Evolutionary conservation across 2,113 vertebrate genomes (phyloP), one percentile per base, ranked within the genome.

Genomic region (Zosterops pallidus): DNA sequence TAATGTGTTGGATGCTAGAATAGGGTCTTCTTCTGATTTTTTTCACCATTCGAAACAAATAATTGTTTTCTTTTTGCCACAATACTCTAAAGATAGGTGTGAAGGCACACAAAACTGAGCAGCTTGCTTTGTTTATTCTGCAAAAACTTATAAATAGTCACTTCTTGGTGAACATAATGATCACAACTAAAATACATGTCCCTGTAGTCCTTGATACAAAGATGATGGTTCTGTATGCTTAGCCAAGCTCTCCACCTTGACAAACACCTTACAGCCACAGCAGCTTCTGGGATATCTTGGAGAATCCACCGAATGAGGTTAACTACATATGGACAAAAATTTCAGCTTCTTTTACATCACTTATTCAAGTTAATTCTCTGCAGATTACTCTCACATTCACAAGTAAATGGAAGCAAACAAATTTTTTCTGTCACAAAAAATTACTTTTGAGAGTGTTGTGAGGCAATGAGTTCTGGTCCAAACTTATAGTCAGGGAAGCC

Each of bases 381-480:
- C 35, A 72, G 18, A n/a, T 79, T 85, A 39, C 28, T 80, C 12
- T 89, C 7, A 28, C 16, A 39, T 52, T n/a, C 14, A 63, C 29
- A 24, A 11, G 11, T 24, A 62, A 19, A 33, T 2, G 1, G 25
- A n/a, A 15, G 60, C 9, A 63, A 49, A 65, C 3, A 49, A 68
- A 55, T 60, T 76, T 67, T 24, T 83, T 19, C 42, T 65, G 6
- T 59, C 9, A 33, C 15, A 46, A 44, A 83, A 80, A 69, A 50
- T 9, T 9, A 25, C 0, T 0, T 63, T 72, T 74, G 31, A 76
- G 9, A 10, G 6, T 56, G 9, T 14, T 81, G 11, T 37, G 18
- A 33, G 18, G 4, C 6, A 11, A 14, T 18, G 12, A 11, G 12
- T 49, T 56, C 29, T 57, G 26, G 26, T 29, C 35, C 67, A 86